These are phyloP conservation scores for Pemphredon lugubris DNA, from an alignment of 2,888 invertebrate species.

Conservation along the genomic window DNA sequence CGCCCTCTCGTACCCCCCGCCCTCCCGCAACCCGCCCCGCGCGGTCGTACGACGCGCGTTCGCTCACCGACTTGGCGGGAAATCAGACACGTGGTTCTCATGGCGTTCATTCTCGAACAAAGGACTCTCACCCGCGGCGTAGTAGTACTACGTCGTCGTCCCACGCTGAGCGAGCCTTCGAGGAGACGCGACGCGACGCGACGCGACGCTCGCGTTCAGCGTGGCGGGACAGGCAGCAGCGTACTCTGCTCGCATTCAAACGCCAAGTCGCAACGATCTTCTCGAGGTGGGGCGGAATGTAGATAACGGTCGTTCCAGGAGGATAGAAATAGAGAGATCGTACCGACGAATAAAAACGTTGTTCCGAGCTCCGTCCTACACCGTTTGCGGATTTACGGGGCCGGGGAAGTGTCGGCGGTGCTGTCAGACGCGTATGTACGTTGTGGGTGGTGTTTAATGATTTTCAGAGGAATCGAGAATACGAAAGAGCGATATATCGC, in stretches of 20 bases:
- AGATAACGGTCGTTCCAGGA: no score
- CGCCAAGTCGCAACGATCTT: background rate
- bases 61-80: slow-evolving; percentile 67
- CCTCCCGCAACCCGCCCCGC: slow-evolving; percentile 22
- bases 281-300: background rate
- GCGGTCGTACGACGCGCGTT: slow-evolving; percentile 8
- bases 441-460: no score
- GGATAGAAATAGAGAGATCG: no score
- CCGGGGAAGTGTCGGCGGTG: no score
- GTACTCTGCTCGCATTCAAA: no score
- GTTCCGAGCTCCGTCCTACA: no score
- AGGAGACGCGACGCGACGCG: slow-evolving; percentile 6
- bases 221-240: slow-evolving; percentile 20
- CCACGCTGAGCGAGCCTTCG: slow-evolving; percentile 33
- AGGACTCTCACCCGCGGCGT: slow-evolving; percentile 52
- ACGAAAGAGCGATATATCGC: no score
- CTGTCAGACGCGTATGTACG: no score
- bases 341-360: no score
- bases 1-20: slow-evolving; percentile 40
- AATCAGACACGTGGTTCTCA: slow-evolving; percentile 73
- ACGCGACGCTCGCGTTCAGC: slow-evolving; percentile 7
- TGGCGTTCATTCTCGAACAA: slow-evolving; percentile 66
- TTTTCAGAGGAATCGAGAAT: no score
- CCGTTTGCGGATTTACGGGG: no score
- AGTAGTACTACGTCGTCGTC: slow-evolving; percentile 56